A percentile compares a stretch with the other conserved stretches of the same genome.
Evolutionary conservation across 2,888 invertebrate species (phyloP).

Genomic region (Omphaloscelis lunosa): DNA sequence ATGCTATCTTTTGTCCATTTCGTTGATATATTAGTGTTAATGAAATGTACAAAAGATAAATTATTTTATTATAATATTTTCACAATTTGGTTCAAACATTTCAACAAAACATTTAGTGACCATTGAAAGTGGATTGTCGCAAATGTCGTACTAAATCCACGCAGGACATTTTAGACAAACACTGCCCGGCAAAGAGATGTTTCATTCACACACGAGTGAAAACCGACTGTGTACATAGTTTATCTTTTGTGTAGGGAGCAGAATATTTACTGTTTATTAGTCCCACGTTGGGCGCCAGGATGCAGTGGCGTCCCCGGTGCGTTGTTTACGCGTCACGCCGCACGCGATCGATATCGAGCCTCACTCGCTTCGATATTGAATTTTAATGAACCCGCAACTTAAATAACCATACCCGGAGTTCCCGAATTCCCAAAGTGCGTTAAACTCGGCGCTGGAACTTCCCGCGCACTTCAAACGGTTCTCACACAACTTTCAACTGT

Average conservation of each 20-base stretch:
- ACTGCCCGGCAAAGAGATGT: constrained; percentile 39
- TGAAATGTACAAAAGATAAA: background rate
- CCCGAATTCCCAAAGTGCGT: constrained; percentile 72
- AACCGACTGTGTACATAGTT: constrained; percentile 37
- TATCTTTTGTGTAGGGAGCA: constrained; percentile 34
- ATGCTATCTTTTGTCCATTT: constrained; percentile 3
- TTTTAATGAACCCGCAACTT: constrained; percentile 82
- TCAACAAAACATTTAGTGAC: background rate
- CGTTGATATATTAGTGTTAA: background rate
- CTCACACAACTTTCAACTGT: constrained; percentile 78
- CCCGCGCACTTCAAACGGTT: constrained; percentile 68
- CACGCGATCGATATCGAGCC: constrained; percentile 77
- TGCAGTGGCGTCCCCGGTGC: constrained; percentile 62
- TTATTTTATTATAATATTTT: background rate
- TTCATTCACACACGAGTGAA: constrained; percentile 57
- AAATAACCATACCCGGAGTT: constrained; percentile 73
- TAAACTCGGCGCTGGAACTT: constrained; percentile 69
- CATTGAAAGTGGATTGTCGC: constrained; percentile 4
- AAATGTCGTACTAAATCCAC: constrained; percentile 44
- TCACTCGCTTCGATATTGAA: constrained; percentile 78
- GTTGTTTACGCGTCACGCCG: constrained; percentile 72
- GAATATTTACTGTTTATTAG: constrained; percentile 63
- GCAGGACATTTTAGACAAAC: constrained; percentile 28
- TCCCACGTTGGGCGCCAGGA: constrained; percentile 64
- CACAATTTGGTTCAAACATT: constrained; percentile 1